These are phyloP conservation scores for Alectura lathami DNA, from an alignment of 2,113 vertebrate genomes.

Conservation along the genomic window DNA sequence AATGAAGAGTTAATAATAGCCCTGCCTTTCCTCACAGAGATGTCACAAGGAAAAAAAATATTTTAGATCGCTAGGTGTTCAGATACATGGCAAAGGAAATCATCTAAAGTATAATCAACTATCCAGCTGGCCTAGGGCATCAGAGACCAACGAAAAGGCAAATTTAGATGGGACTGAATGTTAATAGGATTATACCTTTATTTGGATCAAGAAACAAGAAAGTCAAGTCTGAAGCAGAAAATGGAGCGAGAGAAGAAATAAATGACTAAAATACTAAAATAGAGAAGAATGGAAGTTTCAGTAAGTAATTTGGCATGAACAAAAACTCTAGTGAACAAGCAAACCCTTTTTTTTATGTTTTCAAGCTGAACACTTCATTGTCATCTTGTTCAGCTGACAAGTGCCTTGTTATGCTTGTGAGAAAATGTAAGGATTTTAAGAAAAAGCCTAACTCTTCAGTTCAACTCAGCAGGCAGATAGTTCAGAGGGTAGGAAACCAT, in stretches of 20 bases:
- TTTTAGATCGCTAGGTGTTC: neutral
- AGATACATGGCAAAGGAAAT: neutral
- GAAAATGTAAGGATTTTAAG: conserved; percentile 45
- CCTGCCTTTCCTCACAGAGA: neutral
- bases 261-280: conserved; percentile 1
- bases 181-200: conserved; percentile 1
- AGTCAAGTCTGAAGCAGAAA: neutral
- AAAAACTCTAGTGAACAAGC: conserved; percentile 34
- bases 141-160: neutral
- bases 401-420: neutral
- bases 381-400: conserved; percentile 42
- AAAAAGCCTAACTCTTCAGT: conserved; percentile 54
- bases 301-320: neutral
- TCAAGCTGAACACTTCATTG: conserved; percentile 22
- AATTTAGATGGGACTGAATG: neutral
- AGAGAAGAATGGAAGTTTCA: neutral
- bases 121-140: neutral
- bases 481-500: conserved; percentile 68
- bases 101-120: neutral
- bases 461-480: conserved; percentile 64
- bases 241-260: neutral
- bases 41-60: neutral
- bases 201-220: neutral
- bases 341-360: neutral
- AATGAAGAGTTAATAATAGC: conserved; percentile 14